These are phyloP conservation scores for Ridgeia piscesae DNA, from an alignment of 1,140 invertebrate genomes.

Conservation along the genomic window DNA sequence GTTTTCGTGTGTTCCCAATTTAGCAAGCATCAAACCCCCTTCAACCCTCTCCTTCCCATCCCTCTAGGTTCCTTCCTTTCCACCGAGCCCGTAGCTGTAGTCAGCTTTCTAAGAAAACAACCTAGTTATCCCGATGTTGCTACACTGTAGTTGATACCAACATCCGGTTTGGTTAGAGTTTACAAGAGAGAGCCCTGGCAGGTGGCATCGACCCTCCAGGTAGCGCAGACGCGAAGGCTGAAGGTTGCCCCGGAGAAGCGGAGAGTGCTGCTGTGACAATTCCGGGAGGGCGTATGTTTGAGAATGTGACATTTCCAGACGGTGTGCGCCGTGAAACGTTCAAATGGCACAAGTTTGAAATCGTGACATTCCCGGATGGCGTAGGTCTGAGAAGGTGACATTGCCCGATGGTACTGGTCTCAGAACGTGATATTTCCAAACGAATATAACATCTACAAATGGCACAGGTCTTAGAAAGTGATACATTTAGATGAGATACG, in stretches of 20 bases:
- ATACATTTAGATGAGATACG: too few relatives aligned
- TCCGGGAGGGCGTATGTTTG: background rate
- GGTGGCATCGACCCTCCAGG: background rate
- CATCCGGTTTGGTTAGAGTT: background rate
- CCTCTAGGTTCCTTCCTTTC: background rate
- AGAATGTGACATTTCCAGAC: background rate
- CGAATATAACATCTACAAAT: too few relatives aligned
- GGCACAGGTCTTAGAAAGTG: too few relatives aligned
- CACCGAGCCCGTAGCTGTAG: background rate
- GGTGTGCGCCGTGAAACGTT: too few relatives aligned
- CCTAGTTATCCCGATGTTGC: background rate
- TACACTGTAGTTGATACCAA: background rate
- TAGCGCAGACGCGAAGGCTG: background rate
- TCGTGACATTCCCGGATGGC: too few relatives aligned
- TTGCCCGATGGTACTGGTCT: too few relatives aligned
- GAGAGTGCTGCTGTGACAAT: background rate
- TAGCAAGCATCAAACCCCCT: background rate
- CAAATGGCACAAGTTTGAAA: too few relatives aligned
- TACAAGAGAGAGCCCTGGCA: background rate
- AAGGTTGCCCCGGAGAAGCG: background rate
- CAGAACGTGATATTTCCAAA: too few relatives aligned
- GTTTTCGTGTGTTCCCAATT: background rate
- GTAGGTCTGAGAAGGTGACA: too few relatives aligned
- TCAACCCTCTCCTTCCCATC: background rate
- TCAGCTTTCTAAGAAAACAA: background rate